phyloP scores from a whole-genome alignment of 2,888 invertebrate species.

The Dromius quadrimaculatus region DNA sequence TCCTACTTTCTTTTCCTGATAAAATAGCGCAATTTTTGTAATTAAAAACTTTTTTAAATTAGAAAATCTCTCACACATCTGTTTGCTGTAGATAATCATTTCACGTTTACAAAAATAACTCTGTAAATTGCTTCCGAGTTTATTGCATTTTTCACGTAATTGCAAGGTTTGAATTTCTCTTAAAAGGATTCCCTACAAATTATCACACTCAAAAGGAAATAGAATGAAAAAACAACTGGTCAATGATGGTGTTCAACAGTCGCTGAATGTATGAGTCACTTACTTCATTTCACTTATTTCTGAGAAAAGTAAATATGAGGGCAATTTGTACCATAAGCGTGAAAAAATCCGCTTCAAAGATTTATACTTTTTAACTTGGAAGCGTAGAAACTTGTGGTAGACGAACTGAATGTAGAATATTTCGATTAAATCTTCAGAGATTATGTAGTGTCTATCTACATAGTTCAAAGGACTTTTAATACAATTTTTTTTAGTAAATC shows the following conservation, averaged over 20 bases:
- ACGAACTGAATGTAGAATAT: no score
- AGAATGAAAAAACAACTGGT: not conserved
- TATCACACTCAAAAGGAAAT: slow-evolving; percentile 8
- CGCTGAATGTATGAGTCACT: not conserved
- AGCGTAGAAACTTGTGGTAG: no score
- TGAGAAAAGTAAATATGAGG: not conserved
- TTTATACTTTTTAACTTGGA: not conserved
- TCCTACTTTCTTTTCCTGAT: no score
- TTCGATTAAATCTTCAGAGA: no score
- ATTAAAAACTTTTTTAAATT: no score
- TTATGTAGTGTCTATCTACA: no score
- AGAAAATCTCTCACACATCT: no score
- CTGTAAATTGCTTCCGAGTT: not conserved
- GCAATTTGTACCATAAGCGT: not conserved
- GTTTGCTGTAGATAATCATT: no score
- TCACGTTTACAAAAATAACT: no score
- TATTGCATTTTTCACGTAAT: not conserved
- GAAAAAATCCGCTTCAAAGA: not conserved
- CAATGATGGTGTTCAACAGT: not conserved
- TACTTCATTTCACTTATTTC: not conserved
- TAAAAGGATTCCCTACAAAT: not conserved
- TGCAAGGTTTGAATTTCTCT: slow-evolving; percentile 6
- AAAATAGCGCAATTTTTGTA: no score
- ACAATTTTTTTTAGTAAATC: no score
- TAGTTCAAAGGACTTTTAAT: no score